Conservation (phyloP, 1,140 invertebrate species). For the Drosophila orena region DNA sequence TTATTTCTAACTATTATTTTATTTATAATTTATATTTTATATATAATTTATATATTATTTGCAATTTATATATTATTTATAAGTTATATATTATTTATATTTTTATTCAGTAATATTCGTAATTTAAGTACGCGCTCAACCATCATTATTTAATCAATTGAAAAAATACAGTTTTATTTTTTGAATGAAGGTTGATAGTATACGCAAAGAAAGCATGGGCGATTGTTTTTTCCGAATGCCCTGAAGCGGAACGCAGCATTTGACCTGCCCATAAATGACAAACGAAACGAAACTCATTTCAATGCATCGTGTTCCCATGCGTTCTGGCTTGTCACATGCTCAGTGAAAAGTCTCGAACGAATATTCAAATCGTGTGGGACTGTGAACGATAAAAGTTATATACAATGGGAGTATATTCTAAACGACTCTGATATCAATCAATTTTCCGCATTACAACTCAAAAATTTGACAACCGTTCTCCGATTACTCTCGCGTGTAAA, state of each 20-base stretch:
- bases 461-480: slow-evolving; percentile 15
- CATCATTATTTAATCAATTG: neutral
- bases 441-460: slow-evolving; percentile 8
- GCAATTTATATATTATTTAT: too few species aligned
- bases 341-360: neutral
- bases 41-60: too few species aligned
- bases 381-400: slow-evolving; percentile 28
- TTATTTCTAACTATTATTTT: too few species aligned
- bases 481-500: slow-evolving; percentile 13
- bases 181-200: neutral
- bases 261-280: neutral
- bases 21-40: too few species aligned
- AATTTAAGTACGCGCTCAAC: too few species aligned
- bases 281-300: neutral
- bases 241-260: neutral
- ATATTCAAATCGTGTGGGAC: slow-evolving; percentile 2
- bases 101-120: too few species aligned
- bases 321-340: slow-evolving; percentile 3
- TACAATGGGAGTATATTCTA: slow-evolving; percentile 14
- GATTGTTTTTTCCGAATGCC: neutral
- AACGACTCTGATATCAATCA: slow-evolving; percentile 18
- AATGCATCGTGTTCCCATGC: neutral
- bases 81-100: too few species aligned
- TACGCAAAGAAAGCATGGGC: neutral
- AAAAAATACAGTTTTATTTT: too few species aligned